Conservation (phyloP, 2,888 invertebrate genomes). For the Macaria liturata region DNA sequence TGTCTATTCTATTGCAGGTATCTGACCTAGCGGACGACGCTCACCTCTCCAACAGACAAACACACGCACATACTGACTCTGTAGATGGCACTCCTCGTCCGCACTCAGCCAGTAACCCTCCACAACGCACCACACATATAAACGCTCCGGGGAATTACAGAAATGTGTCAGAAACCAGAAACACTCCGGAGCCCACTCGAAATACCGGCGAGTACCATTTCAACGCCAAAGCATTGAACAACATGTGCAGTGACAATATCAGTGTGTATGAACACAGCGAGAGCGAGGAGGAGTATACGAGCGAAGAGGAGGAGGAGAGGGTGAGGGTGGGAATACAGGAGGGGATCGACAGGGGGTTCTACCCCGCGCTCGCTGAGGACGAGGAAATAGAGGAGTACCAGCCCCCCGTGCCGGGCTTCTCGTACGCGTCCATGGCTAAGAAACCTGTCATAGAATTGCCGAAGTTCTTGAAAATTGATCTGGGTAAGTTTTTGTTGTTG, state of each 20-base stretch:
- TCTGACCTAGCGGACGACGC: slow-evolving; percentile 20
- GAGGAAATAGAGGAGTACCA: slow-evolving; percentile 23
- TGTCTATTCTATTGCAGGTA: not conserved
- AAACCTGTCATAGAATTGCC: slow-evolving; percentile 28
- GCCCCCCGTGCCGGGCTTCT: slow-evolving; percentile 32
- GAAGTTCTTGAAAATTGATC: slow-evolving; percentile 36
- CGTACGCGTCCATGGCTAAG: slow-evolving; percentile 47
- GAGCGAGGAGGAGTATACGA: not conserved
- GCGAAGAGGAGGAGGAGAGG: too few species aligned
- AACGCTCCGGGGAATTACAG: too few species aligned
- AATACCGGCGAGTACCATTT: slow-evolving; percentile 10
- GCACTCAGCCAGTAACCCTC: too few species aligned
- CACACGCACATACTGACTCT: not conserved
- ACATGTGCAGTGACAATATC: slow-evolving; percentile 15
- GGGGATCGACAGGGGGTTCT: not conserved
- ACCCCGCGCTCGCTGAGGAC: too few species aligned
- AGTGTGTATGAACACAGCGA: slow-evolving; percentile 12
- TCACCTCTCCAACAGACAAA: not conserved
- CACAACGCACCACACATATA: too few species aligned
- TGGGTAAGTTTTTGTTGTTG: slow-evolving; percentile 25
- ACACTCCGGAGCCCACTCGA: too few species aligned
- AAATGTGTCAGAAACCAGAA: too few species aligned
- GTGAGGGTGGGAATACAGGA: not conserved
- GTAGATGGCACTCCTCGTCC: too few species aligned
- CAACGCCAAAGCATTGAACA: slow-evolving; percentile 1